Conservation (phyloP, 2,113 vertebrate genomes). For the Lamprologus ornatipinnis region DNA sequence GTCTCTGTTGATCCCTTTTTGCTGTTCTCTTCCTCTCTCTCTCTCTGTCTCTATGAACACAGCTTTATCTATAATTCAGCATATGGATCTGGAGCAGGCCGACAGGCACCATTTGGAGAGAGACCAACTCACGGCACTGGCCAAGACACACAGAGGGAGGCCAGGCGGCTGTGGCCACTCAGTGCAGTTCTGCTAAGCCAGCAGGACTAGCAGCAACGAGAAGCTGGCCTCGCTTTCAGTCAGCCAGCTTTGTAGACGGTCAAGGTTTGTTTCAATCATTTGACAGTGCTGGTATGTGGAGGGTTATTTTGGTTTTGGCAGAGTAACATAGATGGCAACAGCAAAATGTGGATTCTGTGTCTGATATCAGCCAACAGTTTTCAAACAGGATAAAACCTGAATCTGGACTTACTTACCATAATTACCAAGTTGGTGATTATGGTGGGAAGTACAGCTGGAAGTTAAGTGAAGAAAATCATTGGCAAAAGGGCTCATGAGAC, state of each 20-base stretch:
- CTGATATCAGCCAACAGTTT: not conserved
- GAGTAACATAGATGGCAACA: not conserved
- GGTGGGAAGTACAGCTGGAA: not conserved
- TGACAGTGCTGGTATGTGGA: not conserved
- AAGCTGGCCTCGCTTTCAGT: not conserved
- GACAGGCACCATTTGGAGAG: slow-evolving; percentile 47
- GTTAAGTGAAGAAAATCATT: not conserved
- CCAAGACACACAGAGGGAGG: slow-evolving; percentile 6
- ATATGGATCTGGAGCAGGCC: slow-evolving; percentile 58
- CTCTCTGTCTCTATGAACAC: slow-evolving; percentile 21
- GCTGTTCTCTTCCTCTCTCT: not conserved
- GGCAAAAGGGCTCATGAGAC: not conserved
- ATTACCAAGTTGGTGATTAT: not conserved
- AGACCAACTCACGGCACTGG: slow-evolving; percentile 3
- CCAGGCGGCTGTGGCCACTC: not conserved
- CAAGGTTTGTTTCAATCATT: not conserved
- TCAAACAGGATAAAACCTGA: not conserved
- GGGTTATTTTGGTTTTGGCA: not conserved
- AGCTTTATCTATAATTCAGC: slow-evolving; percentile 71
- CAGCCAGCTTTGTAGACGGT: not conserved
- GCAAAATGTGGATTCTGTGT: not conserved
- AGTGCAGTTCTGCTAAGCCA: slow-evolving; percentile 4
- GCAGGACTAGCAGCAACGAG: not conserved
- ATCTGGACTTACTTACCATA: not conserved
- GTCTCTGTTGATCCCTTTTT: not conserved